Evolutionary conservation across 2,888 invertebrate species (phyloP).

Genomic region (Acanthoscelides obtectus): DNA sequence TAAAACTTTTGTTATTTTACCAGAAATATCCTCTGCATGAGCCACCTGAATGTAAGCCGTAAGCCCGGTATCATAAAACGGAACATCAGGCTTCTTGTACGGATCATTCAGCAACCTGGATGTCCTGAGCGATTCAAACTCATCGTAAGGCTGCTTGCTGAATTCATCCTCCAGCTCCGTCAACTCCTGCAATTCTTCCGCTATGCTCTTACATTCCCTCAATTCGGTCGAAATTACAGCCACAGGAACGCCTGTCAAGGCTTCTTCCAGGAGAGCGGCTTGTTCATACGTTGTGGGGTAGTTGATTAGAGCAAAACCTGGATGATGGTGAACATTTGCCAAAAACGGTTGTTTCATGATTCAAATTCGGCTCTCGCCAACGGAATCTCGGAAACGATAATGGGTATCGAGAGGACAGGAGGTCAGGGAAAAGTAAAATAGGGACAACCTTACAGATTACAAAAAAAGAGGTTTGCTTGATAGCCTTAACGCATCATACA

Average conservation of each 20-base stretch:
- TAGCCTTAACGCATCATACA: too few relatives aligned
- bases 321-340: too few relatives aligned
- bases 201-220: constrained; percentile 21
- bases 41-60: constrained; percentile 54
- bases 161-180: constrained; percentile 24
- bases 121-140: constrained; percentile 47
- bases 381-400: too few relatives aligned
- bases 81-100: constrained; percentile 42
- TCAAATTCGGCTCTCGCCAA: too few relatives aligned
- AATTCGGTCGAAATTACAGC: constrained; percentile 32
- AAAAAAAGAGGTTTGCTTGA: too few relatives aligned
- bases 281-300: constrained; percentile 58
- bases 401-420: too few relatives aligned
- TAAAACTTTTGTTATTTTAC: too few relatives aligned
- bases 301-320: constrained; percentile 58
- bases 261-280: constrained; percentile 57
- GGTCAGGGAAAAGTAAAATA: too few relatives aligned
- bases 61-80: constrained; percentile 52
- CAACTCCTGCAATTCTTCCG: constrained; percentile 20
- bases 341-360: too few relatives aligned
- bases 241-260: constrained; percentile 52
- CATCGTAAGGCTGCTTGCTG: constrained; percentile 34
- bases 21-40: constrained; percentile 1
- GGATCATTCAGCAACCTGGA: constrained; percentile 53
- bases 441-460: background rate